Conservation (phyloP, 1,140 invertebrate genomes). For the Ceratosolen solmsi region DNA sequence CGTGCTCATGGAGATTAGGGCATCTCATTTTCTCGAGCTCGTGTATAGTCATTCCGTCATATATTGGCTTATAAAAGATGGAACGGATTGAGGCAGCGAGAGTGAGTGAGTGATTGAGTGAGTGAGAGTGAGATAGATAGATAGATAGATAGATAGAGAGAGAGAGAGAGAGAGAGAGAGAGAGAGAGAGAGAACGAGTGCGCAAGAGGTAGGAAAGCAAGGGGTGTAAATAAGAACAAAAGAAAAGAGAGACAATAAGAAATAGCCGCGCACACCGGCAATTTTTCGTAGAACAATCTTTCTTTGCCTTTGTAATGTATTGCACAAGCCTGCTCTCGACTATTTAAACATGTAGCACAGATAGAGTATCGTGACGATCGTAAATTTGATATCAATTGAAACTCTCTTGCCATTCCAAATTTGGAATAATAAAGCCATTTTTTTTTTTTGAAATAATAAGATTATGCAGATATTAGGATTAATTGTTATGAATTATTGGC, state of each 20-base stretch:
- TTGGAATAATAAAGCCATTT: too few relatives aligned
- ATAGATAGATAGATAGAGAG: too few relatives aligned
- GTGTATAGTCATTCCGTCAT: not conserved
- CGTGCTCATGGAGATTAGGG: conserved; percentile 33
- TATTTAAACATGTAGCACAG: not conserved
- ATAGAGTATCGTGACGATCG: too few relatives aligned
- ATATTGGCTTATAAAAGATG: not conserved
- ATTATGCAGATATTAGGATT: too few relatives aligned
- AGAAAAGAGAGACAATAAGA: too few relatives aligned
- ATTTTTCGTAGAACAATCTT: conserved; percentile 44
- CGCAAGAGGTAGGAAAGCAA: conserved; percentile 15
- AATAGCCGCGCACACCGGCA: not conserved
- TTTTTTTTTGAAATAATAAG: too few relatives aligned
- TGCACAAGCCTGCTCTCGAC: conserved; percentile 26
- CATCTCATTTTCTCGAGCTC: conserved; percentile 34
- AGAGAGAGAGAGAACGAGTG: conserved; percentile 8
- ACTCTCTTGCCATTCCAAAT: too few relatives aligned
- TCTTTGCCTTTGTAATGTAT: conserved; percentile 23
- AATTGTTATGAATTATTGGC: too few relatives aligned
- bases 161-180: not conserved
- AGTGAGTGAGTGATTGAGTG: not conserved
- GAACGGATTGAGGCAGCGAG: not conserved
- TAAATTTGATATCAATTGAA: too few relatives aligned
- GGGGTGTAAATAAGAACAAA: not conserved
- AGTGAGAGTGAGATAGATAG: not conserved